Evolutionary conservation across 2,797 vertebrate genomes (phyloP).

Genomic region (Mormyrus proboscirostris): DNA sequence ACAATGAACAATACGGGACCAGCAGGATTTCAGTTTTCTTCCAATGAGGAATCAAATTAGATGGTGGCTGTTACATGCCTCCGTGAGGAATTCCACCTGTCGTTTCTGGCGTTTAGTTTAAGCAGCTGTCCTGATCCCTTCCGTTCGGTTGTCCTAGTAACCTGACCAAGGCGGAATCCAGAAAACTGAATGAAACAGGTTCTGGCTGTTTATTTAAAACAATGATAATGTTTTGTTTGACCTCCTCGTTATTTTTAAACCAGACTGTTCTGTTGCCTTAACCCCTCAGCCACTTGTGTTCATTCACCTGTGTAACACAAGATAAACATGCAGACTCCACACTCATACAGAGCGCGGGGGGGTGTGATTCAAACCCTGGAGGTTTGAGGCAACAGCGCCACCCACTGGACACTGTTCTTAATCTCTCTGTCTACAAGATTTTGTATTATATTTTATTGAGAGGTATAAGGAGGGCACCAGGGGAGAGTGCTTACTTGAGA

Average conservation of each 20-base stretch:
- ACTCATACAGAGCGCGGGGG: background rate
- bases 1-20: background rate
- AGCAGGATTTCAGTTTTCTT: background rate
- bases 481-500: constrained; percentile 70
- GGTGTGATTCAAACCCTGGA: background rate
- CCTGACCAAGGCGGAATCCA: background rate
- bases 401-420: background rate
- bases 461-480: background rate
- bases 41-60: background rate
- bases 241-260: background rate
- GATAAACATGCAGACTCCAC: background rate
- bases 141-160: background rate
- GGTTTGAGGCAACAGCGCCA: background rate
- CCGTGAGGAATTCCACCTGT: background rate
- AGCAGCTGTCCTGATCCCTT: background rate
- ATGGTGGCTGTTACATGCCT: background rate
- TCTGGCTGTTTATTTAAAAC: background rate
- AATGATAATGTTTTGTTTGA: background rate
- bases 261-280: background rate
- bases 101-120: background rate
- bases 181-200: background rate
- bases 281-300: background rate
- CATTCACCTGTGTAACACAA: background rate
- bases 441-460: background rate
- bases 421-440: background rate